Base-by-base conservation (phyloP, 2,888 invertebrate species). In the Eurois occulta region DNA sequence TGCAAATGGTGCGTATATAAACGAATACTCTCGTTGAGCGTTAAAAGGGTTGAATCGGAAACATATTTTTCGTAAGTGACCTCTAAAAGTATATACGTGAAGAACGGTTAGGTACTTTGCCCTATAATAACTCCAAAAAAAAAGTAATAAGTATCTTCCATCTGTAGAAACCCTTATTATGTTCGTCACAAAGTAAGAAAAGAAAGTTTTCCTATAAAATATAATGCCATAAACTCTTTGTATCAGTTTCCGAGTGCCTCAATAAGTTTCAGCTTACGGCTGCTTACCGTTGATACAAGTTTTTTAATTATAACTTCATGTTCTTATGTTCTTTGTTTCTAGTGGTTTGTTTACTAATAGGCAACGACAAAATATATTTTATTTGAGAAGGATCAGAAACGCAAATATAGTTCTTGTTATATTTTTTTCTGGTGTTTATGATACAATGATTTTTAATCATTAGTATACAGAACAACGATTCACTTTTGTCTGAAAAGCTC, bases 241-340 rank as follows among this genome's bases (percentile, higher is more conserved):
- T 73, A 72, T 72, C 70, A 84, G 80, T 78, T 80, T 55, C 55
- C n/a, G 65, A 66, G 72, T 75, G 69, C 76, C 78, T 81, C 80
- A 80, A 89, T 89, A 89, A 87, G 86, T 84, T 80, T 75, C 68
- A 85, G 83, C 87, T 89, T 85, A 88, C 67, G 28, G 81, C 83
- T 89, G 86, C 88, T 89, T 88, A 88, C 66, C 32, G 67, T 84
- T 73, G 75, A 8, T 69, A 65, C 38, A 90, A 90, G 87, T 88
- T 89, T 90, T 91, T 90, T 89, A 91, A 91, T 91, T 88, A 90
- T 85, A 88, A 86, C 75, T 85, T 86, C 55, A 71, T 75, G 72
- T 70, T 80, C 71, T 77, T 74, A 41, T 11, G 52, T 41, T 66
- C 41, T 78, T 83, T 78, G 46, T 78, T 77, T 46, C 2, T 28